Base-by-base conservation (phyloP, 2,797 vertebrate species). In the Manis crassicaudata region DNA sequence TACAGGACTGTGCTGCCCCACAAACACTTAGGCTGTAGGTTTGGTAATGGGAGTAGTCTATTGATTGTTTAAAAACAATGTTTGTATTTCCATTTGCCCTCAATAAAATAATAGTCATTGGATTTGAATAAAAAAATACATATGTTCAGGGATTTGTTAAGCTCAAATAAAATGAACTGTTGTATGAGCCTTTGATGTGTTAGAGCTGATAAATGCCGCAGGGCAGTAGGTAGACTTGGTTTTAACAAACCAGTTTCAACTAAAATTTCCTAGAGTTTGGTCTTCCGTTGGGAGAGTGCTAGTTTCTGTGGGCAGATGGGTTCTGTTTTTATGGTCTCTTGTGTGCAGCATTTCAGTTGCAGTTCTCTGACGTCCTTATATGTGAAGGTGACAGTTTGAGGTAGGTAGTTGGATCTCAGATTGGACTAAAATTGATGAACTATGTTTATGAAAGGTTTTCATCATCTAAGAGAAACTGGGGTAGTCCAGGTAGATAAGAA, bases 251-350 rank as follows among this genome's bases (percentile, higher is more conserved):
- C 81, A 58, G 1, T 92, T 82, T 56, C 52, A 37, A 14, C 14
- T 54, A 62, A 90, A 56, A 80, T 37, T 10, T 7, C 92, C 50
- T 9, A 16, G 63, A 56, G 40, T 97, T 97, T 62, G 80, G 58
- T 85, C 90, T 96, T 72, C 54, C 72, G 8, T 63, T 97, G 80
- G 67, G 56, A 63, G 77, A 82, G 21, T 85, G 68, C 80, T 75
- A 8, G 70, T n/a, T 29, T 35, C 40, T 88, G 1, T 87, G 81
- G 65, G 52, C 40, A 83, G 67, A 94, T 77, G 37, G 81, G 89
- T 93, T 97, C 52, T 95, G 80, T 96, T 96, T 97, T 63, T 93
- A 54, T 76, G 73, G n/a, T 84, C 58, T 96, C 83, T 86, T 89
- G 80, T 90, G 63, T 95, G 5, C 2, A 84, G 4, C 85, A 76